Percentiles rank a stretch among this genome's conserved stretches.
Conservation (phyloP, 2,797 vertebrate species). For the Falco peregrinus region DNA sequence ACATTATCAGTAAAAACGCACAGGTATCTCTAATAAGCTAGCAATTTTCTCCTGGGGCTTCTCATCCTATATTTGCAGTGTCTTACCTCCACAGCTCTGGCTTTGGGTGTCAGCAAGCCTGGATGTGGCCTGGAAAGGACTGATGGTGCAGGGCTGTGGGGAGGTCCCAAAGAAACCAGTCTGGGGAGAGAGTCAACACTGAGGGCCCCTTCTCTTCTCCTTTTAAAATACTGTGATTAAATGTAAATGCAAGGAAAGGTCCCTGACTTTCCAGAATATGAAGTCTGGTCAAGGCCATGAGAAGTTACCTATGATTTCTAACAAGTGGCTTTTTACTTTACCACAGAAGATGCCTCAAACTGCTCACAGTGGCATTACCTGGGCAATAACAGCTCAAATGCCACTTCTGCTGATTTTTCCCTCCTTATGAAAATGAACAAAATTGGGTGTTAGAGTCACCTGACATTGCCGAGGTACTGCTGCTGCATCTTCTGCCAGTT, state of each 20-base stretch:
- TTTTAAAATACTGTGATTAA: neutral
- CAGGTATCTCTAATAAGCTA: neutral
- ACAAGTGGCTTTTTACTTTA: neutral
- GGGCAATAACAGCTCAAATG: neutral
- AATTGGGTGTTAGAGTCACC: neutral
- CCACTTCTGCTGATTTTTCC: neutral
- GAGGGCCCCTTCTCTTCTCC: neutral
- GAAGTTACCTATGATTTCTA: neutral
- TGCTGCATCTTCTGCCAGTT: neutral
- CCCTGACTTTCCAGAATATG: neutral
- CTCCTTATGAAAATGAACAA: neutral
- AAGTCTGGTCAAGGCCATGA: neutral
- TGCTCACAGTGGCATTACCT: neutral
- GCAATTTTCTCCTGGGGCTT: neutral
- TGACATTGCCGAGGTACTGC: neutral
- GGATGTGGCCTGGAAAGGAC: neutral
- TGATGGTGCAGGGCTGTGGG: neutral
- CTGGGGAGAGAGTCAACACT: neutral
- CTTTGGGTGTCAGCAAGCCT: neutral
- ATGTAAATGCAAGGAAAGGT: neutral
- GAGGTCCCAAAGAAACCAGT: neutral
- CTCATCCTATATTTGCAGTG: neutral
- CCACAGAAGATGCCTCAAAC: neutral
- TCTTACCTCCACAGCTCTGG: neutral
- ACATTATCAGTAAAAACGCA: neutral